Base-by-base conservation (phyloP, 2,888 invertebrate species). In the Polyommatus iphigenia region DNA sequence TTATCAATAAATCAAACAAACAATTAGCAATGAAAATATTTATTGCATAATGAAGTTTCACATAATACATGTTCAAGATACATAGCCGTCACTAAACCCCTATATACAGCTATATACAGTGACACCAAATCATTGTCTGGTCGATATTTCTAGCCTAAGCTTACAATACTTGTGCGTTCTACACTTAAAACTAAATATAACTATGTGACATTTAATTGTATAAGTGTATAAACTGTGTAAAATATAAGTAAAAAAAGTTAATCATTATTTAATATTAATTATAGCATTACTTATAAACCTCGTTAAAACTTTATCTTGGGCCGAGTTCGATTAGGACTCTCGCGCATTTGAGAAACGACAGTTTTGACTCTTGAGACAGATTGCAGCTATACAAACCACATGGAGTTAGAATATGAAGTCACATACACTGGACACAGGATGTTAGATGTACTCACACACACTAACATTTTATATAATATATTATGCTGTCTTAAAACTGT, bases 91-190 rank as follows among this genome's bases (percentile, higher is more conserved):
- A n/a, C 71, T 36, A 10, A 71, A 71, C 36, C 36, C 36, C 71
- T 71, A 20, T 71, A 71, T 36, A 71, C 71, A 71, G 71, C n/a
- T 36, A 71, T 71, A 71, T 71, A 71, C 71, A 71, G 20, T 24
- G 24, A 62, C 29, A 71, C 36, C 29, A 71, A 18, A 10, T 6
- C 2, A 36, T n/a, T 36, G 18, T 71, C 71, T 36, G 36, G 71
- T n/a, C 36, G 36, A 5, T 71, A 71, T 2, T 36, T 36, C 29
- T 71, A 71, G 10, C 71, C 7, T 36, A 36, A 71, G 62, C 62
- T 15, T 71, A 36, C 71, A 24, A 20, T 71, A n/a, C 18, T 32
- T 71, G 71, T 71, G 71, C 71, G 71, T 71, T 36, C 71, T 36
- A 71, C 32, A 71, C 71, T 71, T 36, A n/a, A n/a, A 36, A 71